These are phyloP conservation scores for Lapara coniferarum DNA, from an alignment of 2,888 invertebrate species.

Conservation along the genomic window DNA sequence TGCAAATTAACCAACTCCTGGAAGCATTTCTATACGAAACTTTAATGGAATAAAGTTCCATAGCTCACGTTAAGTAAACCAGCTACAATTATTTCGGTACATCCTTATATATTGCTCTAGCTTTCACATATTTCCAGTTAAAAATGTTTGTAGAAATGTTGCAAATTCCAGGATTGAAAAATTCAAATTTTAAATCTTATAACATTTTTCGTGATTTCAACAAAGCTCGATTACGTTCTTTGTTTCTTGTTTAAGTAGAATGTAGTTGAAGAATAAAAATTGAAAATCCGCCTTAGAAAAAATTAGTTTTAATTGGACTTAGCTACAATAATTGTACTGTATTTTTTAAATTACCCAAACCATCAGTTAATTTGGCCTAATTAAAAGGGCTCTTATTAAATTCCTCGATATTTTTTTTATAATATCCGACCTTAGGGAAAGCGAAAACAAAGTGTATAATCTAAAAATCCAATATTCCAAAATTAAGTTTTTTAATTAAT, in stretches of 20 bases:
- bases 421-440: conserved; percentile 1
- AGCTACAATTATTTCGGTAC: conserved; percentile 66
- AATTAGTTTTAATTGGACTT: neutral
- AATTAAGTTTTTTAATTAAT: conserved; percentile 76
- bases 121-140: conserved; percentile 15
- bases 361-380: neutral
- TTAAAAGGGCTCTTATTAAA: neutral
- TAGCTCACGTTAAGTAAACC: conserved; percentile 64
- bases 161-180: neutral
- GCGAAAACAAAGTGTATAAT: conserved; percentile 38
- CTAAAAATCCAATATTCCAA: conserved; percentile 65
- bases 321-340: neutral
- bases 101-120: conserved; percentile 32
- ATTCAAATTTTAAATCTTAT: conserved; percentile 1
- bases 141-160: conserved; percentile 16
- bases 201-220: conserved; percentile 6
- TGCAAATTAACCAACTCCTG: conserved; percentile 76
- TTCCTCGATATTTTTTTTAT: conserved; percentile 11
- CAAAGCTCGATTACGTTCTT: conserved; percentile 4
- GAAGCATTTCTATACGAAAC: conserved; percentile 70
- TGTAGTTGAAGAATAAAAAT: neutral
- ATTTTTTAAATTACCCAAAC: neutral
- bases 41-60: conserved; percentile 67
- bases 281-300: neutral
- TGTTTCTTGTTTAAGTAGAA: neutral